These are phyloP conservation scores for Gadus macrocephalus DNA, from an alignment of 2,113 vertebrate species.

Conservation along the genomic window DNA sequence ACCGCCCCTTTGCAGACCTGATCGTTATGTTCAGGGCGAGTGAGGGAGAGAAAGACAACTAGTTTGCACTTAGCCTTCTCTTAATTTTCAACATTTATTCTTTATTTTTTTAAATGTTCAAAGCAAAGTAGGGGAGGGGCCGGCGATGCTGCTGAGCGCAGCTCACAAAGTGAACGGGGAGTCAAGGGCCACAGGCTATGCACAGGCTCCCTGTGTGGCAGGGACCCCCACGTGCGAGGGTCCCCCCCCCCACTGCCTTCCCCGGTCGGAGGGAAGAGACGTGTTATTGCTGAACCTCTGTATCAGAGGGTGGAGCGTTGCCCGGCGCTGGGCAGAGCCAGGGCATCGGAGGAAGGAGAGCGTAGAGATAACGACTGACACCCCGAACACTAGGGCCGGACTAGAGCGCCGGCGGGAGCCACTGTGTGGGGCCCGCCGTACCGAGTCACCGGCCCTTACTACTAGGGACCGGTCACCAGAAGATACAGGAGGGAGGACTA, in stretches of 20 bases:
- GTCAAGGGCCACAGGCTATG: conserved; percentile 60
- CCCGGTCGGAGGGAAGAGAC: conserved; percentile 46
- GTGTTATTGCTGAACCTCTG: conserved; percentile 70
- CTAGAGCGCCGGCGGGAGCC: conserved; percentile 61
- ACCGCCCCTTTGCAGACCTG: neutral
- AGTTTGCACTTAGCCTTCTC: conserved; percentile 22
- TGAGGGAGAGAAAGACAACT: conserved; percentile 20
- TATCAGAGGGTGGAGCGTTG: conserved; percentile 74
- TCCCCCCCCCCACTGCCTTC: conserved; percentile 45
- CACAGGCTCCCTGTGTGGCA: conserved; percentile 64
- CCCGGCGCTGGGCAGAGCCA: conserved; percentile 53
- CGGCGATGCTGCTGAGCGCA: neutral
- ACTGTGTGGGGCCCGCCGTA: conserved; percentile 69
- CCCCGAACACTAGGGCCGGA: conserved; percentile 59
- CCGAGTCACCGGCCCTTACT: conserved; percentile 59
- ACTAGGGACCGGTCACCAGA: conserved; percentile 47
- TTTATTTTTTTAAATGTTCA: conserved; percentile 13
- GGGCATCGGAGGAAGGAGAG: conserved; percentile 47
- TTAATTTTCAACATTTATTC: neutral
- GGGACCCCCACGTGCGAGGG: conserved; percentile 52
- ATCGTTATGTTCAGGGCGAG: conserved; percentile 5
- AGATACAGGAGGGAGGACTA: conserved; percentile 36
- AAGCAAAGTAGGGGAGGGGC: conserved; percentile 34
- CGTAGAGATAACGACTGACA: conserved; percentile 39
- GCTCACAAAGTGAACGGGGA: conserved; percentile 28